Base-by-base conservation (phyloP, 2,113 vertebrate genomes). In the Epinephelus cyanopodus region DNA sequence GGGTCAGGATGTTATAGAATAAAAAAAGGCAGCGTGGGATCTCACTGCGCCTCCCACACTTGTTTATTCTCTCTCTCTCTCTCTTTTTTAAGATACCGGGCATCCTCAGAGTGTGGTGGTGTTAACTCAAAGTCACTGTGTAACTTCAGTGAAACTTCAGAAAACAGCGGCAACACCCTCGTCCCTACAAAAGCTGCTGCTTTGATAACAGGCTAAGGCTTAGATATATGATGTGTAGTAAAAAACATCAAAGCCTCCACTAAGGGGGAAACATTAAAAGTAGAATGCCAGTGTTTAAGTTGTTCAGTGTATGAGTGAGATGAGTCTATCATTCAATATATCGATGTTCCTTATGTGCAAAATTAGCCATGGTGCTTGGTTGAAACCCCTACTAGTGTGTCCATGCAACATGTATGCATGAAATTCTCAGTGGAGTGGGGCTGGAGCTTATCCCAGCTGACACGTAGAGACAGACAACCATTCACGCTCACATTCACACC, bases 1-100 rank as follows among this genome's bases (percentile, higher is more conserved):
- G 60, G 90, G 92, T 81, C 88, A 80, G 50, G 67, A 68, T 60
- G 64, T 81, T 77, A 56, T 23, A 54, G 54, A 66, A 42, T 74
- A 33, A 80, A 64, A 70, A 79, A 74, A 74, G 54, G 61, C 48
- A 82, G 60, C 33, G 37, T 33, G 14, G 62, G 62, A 81, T 79
- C 52, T n/a, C 57, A 37, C 33, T 68, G 58, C 66, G 74, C 62
- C 72, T 81, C 79, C 79, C 64, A 79, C 72, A 65, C 58, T 53
- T 68, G 42, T 45, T 45, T 45, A 11, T 12, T 45, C 42, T 45
- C 42, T 45, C 42, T 45, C 42, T 45, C 11, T 45, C 9, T 48
- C 48, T 52, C 52, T 61, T 58, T n/a, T 48, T 21, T 37, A 84
- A 72, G 64, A 76, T 0, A 47, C 11, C 13, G 9, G 10, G 12